Base-by-base conservation (phyloP, 2,113 vertebrate genomes). In the Thymallus thymallus region DNA sequence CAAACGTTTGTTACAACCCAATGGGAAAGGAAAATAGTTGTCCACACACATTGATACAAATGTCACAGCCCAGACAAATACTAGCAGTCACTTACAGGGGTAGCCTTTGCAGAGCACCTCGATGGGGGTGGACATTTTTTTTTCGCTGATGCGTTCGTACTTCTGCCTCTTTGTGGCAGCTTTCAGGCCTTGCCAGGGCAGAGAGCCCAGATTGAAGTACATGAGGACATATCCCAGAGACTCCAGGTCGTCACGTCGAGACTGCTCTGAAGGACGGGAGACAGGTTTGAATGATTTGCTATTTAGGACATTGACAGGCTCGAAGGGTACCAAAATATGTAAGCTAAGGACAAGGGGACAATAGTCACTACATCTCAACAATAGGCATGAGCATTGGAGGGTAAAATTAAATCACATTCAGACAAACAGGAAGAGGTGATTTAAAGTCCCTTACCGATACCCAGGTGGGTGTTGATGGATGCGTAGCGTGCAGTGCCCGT, bases 41-140 rank as follows among this genome's bases (percentile, higher is more conserved):
- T 51, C 16, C 48, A 51, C 14, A 4, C 16, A 60, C 56, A 60
- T 7, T 7, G 56, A n/a, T 22, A 60, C 6, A 20, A 55, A 20
- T 20, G n/a, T 60, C 56, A n/a, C 64, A 30, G 29, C 18, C 30
- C 30, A n/a, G 64, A 20, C 29, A 32, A 16, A 60, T 22, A 20
- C 26, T 30, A 65, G 24, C 6, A 20, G 12, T 51, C 26, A 96
- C 97, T 96, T 91, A 98, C 97, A 98, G 72, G 96, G 96, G 78
- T 98, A 98, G 77, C 97, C 96, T 95, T 98, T 98, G 91, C 97
- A 98, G 73, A 98, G 95, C 85, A 98, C 95, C 85, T 98, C 97
- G 0, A 98, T 98, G 84, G 96, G 96, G 0, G 97, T 98, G 9
- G 97, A 98, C 97, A 98, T 98, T 90, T 98, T 98, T 90, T 98